Conservation (phyloP, 2,113 vertebrate genomes). For the Pelodiscus sinensis region DNA sequence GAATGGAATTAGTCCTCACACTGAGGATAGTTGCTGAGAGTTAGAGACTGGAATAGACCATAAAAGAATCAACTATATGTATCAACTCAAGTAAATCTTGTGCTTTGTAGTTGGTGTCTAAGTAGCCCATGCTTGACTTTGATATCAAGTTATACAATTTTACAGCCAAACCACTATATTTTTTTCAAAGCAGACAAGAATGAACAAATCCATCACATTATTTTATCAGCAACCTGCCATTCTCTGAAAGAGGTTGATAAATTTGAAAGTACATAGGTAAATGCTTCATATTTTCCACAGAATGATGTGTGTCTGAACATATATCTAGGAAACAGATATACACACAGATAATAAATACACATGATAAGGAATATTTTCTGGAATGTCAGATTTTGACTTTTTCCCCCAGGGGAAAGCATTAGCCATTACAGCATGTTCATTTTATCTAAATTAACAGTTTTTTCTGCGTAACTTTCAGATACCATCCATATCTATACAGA, state of each 20-base stretch:
- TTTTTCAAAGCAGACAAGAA: constrained; percentile 23
- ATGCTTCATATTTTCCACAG: constrained; percentile 17
- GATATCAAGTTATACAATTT: neutral
- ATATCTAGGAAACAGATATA: neutral
- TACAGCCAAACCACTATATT: neutral
- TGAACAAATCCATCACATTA: constrained; percentile 35
- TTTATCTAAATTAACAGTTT: constrained; percentile 39
- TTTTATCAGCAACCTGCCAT: constrained; percentile 20
- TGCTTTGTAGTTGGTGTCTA: neutral
- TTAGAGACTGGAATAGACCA: neutral
- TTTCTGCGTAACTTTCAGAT: constrained; percentile 43
- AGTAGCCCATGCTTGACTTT: constrained; percentile 7
- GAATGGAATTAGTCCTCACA: neutral
- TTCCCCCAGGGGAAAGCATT: constrained; percentile 36
- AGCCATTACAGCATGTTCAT: constrained; percentile 14
- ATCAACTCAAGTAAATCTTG: constrained; percentile 44
- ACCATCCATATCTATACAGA: constrained; percentile 15
- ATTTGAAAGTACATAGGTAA: constrained; percentile 14
- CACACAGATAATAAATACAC: constrained; percentile 19
- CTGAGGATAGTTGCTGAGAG: neutral
- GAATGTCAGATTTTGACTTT: constrained; percentile 31
- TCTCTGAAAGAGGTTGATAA: constrained; percentile 1
- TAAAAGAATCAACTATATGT: constrained; percentile 29
- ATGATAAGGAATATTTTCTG: constrained; percentile 12
- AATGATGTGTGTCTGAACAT: neutral